Evolutionary conservation across 2,888 invertebrate genomes (phyloP).

Genomic region (Notodonta ziczac): DNA sequence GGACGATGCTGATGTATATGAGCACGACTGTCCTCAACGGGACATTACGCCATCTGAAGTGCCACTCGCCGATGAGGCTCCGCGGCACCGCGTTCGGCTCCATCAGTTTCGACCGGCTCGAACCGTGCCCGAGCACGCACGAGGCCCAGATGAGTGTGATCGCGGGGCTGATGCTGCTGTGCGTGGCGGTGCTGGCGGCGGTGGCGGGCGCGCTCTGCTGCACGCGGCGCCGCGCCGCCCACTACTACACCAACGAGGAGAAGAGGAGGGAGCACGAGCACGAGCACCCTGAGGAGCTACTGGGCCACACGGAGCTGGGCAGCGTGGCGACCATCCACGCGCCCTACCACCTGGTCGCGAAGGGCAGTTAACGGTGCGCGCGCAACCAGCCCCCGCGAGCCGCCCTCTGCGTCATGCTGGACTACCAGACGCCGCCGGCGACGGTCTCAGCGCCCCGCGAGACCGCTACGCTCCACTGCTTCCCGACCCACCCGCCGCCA

Average conservation of each 20-base stretch:
- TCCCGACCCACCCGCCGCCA: conserved; percentile 48
- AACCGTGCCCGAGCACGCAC: conserved; percentile 76
- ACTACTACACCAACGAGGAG: conserved; percentile 93
- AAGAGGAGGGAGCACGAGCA: conserved; percentile 75
- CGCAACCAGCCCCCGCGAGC: conserved; percentile 28
- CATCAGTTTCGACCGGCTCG: conserved; percentile 61
- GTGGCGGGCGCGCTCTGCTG: conserved; percentile 86
- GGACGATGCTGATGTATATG: conserved; percentile 83
- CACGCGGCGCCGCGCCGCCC: conserved; percentile 88
- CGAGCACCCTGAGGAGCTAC: conserved; percentile 71
- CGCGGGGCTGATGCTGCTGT: conserved; percentile 74
- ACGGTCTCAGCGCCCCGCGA: conserved; percentile 42
- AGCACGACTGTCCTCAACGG: conserved; percentile 81
- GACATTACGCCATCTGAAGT: conserved; percentile 81
- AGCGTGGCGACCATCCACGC: conserved; percentile 74
- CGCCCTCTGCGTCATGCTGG: conserved; percentile 39
- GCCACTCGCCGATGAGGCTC: conserved; percentile 84
- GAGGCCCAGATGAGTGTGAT: conserved; percentile 84
- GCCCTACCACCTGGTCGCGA: conserved; percentile 63
- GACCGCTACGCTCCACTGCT: conserved; percentile 49
- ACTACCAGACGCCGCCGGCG: conserved; percentile 39
- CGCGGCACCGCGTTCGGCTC: conserved; percentile 70
- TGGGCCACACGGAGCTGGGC: conserved; percentile 63
- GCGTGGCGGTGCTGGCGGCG: conserved; percentile 76
- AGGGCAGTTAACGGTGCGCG: conserved; percentile 71